Base-by-base conservation (phyloP, 2,797 vertebrate genomes). In the Aulostomus chinensis region DNA sequence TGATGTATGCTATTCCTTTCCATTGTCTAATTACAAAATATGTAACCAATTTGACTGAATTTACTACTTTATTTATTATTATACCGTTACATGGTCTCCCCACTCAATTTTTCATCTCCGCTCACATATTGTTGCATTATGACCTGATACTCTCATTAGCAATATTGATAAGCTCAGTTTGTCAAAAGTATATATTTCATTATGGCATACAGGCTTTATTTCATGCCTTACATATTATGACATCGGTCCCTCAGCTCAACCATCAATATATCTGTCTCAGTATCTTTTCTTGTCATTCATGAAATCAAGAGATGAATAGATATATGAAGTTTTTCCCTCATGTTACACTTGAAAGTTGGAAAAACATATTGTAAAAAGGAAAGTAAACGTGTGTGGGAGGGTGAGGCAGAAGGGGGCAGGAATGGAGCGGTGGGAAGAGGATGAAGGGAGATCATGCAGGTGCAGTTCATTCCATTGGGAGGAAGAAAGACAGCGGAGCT, bases 181-280 rank as follows among this genome's bases (percentile, higher is more conserved):
- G n/a, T n/a, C n/a, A n/a, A n/a, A n/a, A n/a, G n/a, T n/a, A n/a
- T 25, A 25, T 25, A 9, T 28, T 10, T 4, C 4, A 9, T 28
- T 43, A 16, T 55, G 13, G 17, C 42, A n/a, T n/a, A n/a, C n/a
- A 26, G 37, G 20, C 33, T 68, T 9, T 28, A 21, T 43, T 29
- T 45, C 34, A 18, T 21, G 58, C 13, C 67, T 81, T 77, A 56
- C 80, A 83, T 83, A 83, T 83, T 81, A 83, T 83, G 84, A 86
- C 82, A 52, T 20, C 34, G 73, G 80, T 63, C 72, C 78, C 84
- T 80, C 82, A 86, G 81, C 81, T 83, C 84, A 86, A 86, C 81
- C 80, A 54, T 32, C 60, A 76, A 81, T 55, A 69, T 76, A 77
- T 72, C 24, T 37, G 40, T 59, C 7, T 77, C n/a, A n/a, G 61